A percentile compares a stretch with the other conserved stretches of the same genome.
Conservation (phyloP, 30 jellyfish, hydroid and myxozoan genomes). For the Hydractinia echinata region DNA sequence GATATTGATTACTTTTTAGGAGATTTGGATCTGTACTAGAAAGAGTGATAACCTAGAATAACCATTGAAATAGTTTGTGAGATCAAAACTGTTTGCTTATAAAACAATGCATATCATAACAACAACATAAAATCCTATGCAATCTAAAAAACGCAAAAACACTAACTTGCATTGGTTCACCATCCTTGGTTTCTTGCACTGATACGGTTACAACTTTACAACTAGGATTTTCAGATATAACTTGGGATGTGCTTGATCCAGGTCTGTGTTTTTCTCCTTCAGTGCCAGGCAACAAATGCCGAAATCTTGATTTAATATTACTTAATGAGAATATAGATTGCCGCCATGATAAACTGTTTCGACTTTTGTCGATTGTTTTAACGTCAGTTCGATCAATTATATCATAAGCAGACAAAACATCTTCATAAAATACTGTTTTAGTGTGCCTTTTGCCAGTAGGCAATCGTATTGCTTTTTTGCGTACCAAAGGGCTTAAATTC, state of each 20-base stretch:
- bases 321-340: background rate
- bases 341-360: slow-evolving; percentile 6
- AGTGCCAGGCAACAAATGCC: slow-evolving; percentile 1
- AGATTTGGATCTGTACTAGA: background rate
- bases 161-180: slow-evolving; percentile 42
- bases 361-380: slow-evolving; percentile 22
- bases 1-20: background rate
- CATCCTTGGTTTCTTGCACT: slow-evolving; percentile 34
- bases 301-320: background rate
- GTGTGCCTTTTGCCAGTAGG: slow-evolving; percentile 21
- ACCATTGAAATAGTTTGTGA: background rate
- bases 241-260: background rate
- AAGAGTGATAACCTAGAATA: slow-evolving; percentile 25
- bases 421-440: slow-evolving; percentile 29
- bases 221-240: background rate
- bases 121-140: background rate
- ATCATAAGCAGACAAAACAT: slow-evolving; percentile 33
- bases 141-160: background rate
- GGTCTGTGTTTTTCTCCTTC: background rate
- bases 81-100: background rate
- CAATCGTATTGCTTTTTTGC: slow-evolving; percentile 27
- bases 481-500: background rate
- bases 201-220: slow-evolving; percentile 25
- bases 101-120: background rate
- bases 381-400: slow-evolving; percentile 41